Conservation (phyloP, 1,140 invertebrate species). For the Cydia pomonella region DNA sequence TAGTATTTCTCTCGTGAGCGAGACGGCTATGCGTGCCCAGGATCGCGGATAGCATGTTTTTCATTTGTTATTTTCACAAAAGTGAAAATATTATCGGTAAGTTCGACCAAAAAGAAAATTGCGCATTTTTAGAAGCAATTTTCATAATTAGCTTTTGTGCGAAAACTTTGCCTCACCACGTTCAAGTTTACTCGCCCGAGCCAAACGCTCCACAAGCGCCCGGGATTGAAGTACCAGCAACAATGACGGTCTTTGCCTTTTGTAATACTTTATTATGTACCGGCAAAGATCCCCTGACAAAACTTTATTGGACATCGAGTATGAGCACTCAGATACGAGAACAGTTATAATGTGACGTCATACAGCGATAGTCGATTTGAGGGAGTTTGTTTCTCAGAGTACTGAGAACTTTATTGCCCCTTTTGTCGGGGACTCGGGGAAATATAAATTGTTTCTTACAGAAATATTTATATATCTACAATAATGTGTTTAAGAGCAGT, state of each 20-base stretch:
- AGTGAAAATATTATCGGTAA: too few relatives aligned
- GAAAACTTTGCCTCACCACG: background rate
- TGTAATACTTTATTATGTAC: constrained; percentile 81
- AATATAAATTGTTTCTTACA: background rate
- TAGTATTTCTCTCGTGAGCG: too few relatives aligned
- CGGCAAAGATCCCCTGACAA: constrained; percentile 78
- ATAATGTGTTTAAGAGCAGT: background rate
- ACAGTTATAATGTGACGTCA: constrained; percentile 71
- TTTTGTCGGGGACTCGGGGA: background rate
- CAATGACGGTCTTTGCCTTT: constrained; percentile 80
- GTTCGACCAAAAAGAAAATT: too few relatives aligned
- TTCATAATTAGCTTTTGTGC: too few relatives aligned
- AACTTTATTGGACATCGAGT: constrained; percentile 79
- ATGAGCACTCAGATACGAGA: constrained; percentile 75
- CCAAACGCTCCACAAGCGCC: constrained; percentile 53
- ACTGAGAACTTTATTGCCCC: background rate
- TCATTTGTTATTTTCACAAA: too few relatives aligned
- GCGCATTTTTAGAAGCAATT: too few relatives aligned
- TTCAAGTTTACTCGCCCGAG: constrained; percentile 52
- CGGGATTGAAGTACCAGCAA: constrained; percentile 78
- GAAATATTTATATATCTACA: background rate
- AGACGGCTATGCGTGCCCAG: too few relatives aligned
- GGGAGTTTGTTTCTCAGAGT: background rate
- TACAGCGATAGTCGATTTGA: constrained; percentile 43
- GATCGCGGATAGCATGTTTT: too few relatives aligned